These are phyloP conservation scores for Rhincodon typus DNA, from an alignment of 2,797 vertebrate genomes.

Conservation along the genomic window DNA sequence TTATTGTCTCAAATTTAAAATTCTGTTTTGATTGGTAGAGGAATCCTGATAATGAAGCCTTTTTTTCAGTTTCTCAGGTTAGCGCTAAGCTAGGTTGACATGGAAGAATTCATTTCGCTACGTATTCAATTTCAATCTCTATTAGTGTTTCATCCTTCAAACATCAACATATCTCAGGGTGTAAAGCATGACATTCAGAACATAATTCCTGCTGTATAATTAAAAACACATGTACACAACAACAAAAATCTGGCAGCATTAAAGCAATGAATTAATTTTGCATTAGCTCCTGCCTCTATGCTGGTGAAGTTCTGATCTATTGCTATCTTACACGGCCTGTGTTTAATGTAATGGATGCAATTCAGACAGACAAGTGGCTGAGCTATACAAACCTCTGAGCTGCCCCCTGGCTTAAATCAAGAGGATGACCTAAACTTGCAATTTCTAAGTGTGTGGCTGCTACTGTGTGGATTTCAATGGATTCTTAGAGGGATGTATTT, in stretches of 20 bases:
- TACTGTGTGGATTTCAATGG: neutral
- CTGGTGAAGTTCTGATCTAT: neutral
- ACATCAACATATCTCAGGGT: neutral
- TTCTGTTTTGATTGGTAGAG: neutral
- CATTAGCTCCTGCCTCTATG: neutral
- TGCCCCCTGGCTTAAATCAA: neutral
- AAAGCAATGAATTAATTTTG: conserved; percentile 8
- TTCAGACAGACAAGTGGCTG: neutral
- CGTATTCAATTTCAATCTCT: neutral
- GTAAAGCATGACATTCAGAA: neutral
- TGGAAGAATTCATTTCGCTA: neutral
- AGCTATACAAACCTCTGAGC: neutral
- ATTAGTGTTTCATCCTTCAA: neutral
- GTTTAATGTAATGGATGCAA: neutral
- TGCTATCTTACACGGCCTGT: neutral
- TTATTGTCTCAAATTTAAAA: too few relatives aligned
- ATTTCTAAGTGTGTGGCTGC: neutral
- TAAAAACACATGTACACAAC: conserved; percentile 15
- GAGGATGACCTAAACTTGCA: neutral
- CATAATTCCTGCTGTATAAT: conserved; percentile 11
- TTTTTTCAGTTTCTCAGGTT: neutral
- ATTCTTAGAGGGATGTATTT: neutral
- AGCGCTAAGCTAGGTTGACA: neutral
- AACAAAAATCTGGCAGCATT: neutral
- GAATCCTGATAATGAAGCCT: neutral